Percentiles rank a stretch among this genome's conserved stretches.
phyloP scores from a whole-genome alignment of 2,113 vertebrate genomes.

The Pimephales promelas region DNA sequence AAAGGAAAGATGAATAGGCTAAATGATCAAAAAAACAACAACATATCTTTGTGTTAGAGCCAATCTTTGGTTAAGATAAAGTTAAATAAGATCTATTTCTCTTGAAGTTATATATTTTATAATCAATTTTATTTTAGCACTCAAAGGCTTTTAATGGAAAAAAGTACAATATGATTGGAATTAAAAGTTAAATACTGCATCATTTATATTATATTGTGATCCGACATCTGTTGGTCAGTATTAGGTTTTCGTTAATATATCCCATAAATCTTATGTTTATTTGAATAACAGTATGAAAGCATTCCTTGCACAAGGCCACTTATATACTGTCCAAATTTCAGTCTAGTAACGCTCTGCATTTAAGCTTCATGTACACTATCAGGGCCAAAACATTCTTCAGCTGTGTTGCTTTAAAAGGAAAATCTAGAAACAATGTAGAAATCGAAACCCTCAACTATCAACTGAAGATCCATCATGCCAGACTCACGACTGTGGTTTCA shows the following conservation, averaged over 20 bases:
- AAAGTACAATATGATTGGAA: conserved; percentile 38
- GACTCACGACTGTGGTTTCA: conserved; percentile 44
- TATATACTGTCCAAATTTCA: conserved; percentile 15
- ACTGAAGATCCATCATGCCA: conserved; percentile 34
- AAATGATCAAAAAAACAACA: conserved; percentile 8
- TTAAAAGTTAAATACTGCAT: conserved; percentile 31
- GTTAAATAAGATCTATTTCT: conserved; percentile 66
- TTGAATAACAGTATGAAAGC: conserved; percentile 41
- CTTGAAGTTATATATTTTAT: conserved; percentile 57
- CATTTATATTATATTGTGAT: conserved; percentile 34
- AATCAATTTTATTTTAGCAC: conserved; percentile 60
- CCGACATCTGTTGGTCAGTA: conserved; percentile 1
- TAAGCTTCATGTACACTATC: conserved; percentile 12
- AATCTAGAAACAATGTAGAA: conserved; percentile 25
- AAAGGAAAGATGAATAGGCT: conserved; percentile 35
- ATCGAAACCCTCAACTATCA: conserved; percentile 21
- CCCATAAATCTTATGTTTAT: conserved; percentile 28
- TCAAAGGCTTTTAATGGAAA: conserved; percentile 41
- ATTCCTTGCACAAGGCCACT: conserved; percentile 31
- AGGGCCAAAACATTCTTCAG: conserved; percentile 33
- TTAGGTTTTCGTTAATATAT: conserved; percentile 5
- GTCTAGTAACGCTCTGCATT: conserved; percentile 11
- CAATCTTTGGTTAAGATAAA: conserved; percentile 80
- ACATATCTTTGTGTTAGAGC: conserved; percentile 68
- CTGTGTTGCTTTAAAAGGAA: conserved; percentile 15